A percentile compares a stretch with the other conserved stretches of the same genome.
Conservation (phyloP, 2,113 vertebrate genomes). For the Acrocephalus arundinaceus region DNA sequence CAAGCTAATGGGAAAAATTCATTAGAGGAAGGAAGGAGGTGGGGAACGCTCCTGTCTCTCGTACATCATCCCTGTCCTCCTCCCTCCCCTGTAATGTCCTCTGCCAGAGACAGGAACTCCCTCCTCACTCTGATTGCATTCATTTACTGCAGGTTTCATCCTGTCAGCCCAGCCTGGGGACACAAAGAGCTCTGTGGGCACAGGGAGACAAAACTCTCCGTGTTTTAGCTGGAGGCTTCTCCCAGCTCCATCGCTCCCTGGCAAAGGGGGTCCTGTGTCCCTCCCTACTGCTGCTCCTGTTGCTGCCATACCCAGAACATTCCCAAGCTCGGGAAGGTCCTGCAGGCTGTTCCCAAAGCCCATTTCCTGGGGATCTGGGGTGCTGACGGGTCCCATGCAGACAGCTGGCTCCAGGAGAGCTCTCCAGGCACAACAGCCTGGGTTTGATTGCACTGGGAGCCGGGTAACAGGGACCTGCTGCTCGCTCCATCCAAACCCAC, state of each 20-base stretch:
- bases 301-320: not conserved
- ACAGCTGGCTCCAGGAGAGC: not conserved
- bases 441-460: not conserved
- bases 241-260: fast-evolving
- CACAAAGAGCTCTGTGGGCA: not conserved
- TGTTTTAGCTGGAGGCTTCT: not conserved
- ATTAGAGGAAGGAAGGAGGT: not conserved
- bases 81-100: not conserved
- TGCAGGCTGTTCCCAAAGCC: not conserved
- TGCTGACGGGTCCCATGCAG: not conserved
- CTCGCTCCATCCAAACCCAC: not conserved
- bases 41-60: not conserved
- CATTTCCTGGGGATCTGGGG: not conserved
- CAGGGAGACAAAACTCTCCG: fast-evolving
- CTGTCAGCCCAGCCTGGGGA: not conserved
- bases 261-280: fast-evolving
- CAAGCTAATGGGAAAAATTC: not conserved
- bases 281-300: not conserved
- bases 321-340: not conserved
- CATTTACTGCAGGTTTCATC: not conserved
- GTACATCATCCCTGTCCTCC: not conserved
- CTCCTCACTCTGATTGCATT: not conserved
- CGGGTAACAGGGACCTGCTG: not conserved
- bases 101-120: not conserved
- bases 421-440: not conserved